These are phyloP conservation scores for Oriolus oriolus DNA, from an alignment of 2,113 vertebrate species.

Conservation along the genomic window DNA sequence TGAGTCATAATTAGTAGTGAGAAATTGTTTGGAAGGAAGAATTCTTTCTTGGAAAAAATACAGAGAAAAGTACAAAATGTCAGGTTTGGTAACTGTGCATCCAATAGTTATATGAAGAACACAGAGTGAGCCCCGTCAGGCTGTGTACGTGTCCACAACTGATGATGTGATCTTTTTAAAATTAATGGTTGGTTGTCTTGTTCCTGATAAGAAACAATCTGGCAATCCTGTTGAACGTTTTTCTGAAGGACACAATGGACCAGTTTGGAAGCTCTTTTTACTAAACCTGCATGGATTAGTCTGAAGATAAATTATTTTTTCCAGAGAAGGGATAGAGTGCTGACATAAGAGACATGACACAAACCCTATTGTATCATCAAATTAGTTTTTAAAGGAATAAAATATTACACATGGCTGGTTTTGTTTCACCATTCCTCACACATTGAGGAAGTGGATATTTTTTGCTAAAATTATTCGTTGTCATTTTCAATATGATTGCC, in stretches of 20 bases:
- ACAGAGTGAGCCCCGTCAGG: neutral
- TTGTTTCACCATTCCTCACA: neutral
- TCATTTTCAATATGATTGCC: neutral
- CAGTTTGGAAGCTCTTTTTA: conserved; percentile 30
- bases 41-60: neutral
- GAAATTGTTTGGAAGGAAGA: neutral
- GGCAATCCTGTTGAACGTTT: conserved; percentile 28
- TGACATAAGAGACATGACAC: neutral
- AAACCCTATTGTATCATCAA: neutral
- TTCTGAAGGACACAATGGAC: conserved; percentile 37
- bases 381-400: neutral
- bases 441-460: neutral
- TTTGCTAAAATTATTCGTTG: neutral
- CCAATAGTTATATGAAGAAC: neutral
- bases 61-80: neutral
- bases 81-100: neutral
- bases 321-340: neutral
- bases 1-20: neutral
- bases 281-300: neutral
- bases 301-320: conserved; percentile 29
- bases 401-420: neutral
- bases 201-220: neutral
- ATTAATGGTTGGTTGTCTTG: neutral
- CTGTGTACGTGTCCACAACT: neutral
- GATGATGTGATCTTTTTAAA: neutral